These are phyloP conservation scores for Circaetus cinerascens DNA, from an alignment of 2,113 vertebrate genomes.

Conservation along the genomic window DNA sequence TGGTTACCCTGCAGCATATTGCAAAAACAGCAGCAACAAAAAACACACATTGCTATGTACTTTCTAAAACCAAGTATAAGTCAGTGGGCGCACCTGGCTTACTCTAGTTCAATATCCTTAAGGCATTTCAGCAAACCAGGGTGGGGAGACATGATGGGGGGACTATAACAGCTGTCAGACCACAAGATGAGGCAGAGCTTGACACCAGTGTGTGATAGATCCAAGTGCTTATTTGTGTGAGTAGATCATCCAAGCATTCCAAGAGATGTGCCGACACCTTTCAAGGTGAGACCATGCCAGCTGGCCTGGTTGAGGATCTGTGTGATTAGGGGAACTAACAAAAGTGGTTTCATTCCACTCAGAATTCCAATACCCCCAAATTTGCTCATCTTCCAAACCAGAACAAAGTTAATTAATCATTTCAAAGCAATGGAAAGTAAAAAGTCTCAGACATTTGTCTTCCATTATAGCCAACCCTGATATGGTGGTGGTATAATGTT, in stretches of 20 bases:
- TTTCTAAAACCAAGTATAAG: background rate
- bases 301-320: background rate
- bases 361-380: background rate
- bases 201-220: background rate
- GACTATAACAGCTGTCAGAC: background rate
- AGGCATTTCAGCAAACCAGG: background rate
- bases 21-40: background rate
- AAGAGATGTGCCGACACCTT: background rate
- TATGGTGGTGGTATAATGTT: background rate
- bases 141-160: background rate
- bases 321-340: background rate
- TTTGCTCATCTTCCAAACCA: background rate
- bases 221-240: background rate
- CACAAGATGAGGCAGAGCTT: background rate
- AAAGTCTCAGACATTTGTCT: background rate
- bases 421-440: background rate
- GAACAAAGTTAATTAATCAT: background rate
- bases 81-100: background rate
- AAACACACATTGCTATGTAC: accelerated
- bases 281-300: background rate
- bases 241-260: background rate
- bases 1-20: background rate
- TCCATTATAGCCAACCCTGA: background rate
- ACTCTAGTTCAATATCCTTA: background rate
- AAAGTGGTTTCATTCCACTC: background rate